Conservation (phyloP, 2,113 vertebrate species). For the Cricetomys ansorgei region DNA sequence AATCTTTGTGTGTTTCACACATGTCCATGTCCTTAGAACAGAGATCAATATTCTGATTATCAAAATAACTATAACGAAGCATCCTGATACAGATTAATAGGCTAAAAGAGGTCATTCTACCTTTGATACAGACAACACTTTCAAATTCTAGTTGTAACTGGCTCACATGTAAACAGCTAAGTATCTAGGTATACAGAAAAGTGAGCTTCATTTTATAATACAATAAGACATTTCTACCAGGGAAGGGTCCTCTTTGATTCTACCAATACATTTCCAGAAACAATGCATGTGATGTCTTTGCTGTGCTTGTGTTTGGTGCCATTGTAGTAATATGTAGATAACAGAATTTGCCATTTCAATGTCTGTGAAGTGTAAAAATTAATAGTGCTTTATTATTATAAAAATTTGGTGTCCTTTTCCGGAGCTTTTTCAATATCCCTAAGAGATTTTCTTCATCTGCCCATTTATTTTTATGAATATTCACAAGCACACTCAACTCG, state of each 20-base stretch:
- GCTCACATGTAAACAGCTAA: slow-evolving; percentile 21
- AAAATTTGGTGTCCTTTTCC: background rate
- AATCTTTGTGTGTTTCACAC: slow-evolving; percentile 60
- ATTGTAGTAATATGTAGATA: background rate
- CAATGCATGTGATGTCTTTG: slow-evolving; percentile 36
- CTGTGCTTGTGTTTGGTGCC: background rate
- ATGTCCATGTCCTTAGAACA: slow-evolving; percentile 67
- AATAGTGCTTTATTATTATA: no score
- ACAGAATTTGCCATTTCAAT: slow-evolving; percentile 25
- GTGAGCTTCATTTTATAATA: background rate
- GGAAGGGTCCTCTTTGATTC: slow-evolving; percentile 30
- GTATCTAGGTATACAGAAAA: background rate
- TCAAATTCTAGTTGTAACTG: slow-evolving; percentile 53
- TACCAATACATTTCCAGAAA: slow-evolving; percentile 8
- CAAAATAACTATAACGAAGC: slow-evolving; percentile 76
- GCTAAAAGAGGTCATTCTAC: slow-evolving; percentile 62
- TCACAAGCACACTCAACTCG: slow-evolving; percentile 52
- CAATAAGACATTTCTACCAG: background rate
- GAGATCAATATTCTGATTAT: slow-evolving; percentile 67
- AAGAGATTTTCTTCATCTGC: background rate
- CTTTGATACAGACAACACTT: slow-evolving; percentile 69
- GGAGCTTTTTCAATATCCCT: background rate
- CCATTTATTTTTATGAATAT: slow-evolving; percentile 70
- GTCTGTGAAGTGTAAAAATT: background rate
- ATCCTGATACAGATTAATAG: slow-evolving; percentile 73